Evolutionary conservation across 1,140 invertebrate species (phyloP).

Genomic region (Sweltsa coloradensis): DNA sequence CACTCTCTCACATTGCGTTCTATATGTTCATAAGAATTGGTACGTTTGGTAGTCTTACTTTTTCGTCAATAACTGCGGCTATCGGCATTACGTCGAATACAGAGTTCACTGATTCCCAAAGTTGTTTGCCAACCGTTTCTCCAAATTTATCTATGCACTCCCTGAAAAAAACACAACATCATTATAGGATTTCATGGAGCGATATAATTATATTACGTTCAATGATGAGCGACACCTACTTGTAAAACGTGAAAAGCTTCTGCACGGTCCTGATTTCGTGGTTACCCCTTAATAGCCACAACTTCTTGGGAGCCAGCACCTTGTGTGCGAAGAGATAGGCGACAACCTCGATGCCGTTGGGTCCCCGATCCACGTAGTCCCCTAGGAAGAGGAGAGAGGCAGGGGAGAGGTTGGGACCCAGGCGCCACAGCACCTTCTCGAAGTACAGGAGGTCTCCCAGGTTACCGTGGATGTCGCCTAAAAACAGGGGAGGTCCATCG

Average conservation of each 20-base stretch:
- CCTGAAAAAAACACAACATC: constrained; percentile 26
- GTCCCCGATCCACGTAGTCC: constrained; percentile 53
- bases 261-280: constrained; percentile 53
- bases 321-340: constrained; percentile 53
- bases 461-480: constrained; percentile 48
- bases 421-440: constrained; percentile 45
- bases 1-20: too few species aligned
- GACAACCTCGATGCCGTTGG: constrained; percentile 46
- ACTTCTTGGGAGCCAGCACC: constrained; percentile 43
- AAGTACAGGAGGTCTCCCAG: constrained; percentile 43
- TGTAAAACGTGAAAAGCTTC: constrained; percentile 55
- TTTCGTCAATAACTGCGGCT: constrained; percentile 54
- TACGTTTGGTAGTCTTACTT: too few species aligned
- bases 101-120: constrained; percentile 56
- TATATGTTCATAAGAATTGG: too few species aligned
- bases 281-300: constrained; percentile 46
- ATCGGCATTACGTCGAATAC: constrained; percentile 59
- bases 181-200: too few species aligned
- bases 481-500: too few species aligned
- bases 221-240: constrained; percentile 29
- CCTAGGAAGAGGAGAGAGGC: constrained; percentile 49
- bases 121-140: constrained; percentile 37
- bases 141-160: constrained; percentile 55
- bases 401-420: constrained; percentile 41
- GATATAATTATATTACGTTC: not conserved